Conservation (phyloP, 1,140 invertebrate species). For the Saxidomus purpurata region DNA sequence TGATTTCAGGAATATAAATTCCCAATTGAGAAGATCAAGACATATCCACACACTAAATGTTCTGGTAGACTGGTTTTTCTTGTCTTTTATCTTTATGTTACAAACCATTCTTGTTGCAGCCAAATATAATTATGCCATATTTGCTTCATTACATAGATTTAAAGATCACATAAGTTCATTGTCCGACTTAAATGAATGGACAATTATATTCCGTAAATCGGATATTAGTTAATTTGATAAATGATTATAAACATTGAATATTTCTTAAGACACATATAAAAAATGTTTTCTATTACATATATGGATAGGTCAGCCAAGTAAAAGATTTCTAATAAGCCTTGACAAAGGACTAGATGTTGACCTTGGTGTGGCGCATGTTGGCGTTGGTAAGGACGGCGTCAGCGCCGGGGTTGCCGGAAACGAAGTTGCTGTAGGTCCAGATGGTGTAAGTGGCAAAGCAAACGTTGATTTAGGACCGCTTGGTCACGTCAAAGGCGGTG, state of each 20-base stretch:
- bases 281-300: too few species aligned
- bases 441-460: background rate
- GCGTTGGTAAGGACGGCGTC: background rate
- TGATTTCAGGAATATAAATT: background rate
- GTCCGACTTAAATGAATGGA: too few species aligned
- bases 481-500: constrained; percentile 54
- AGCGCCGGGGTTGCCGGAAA: background rate
- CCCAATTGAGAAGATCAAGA: background rate
- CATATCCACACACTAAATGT: background rate
- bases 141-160: too few species aligned
- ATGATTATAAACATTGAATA: too few species aligned
- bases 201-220: too few species aligned
- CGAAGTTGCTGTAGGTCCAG: background rate
- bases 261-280: too few species aligned
- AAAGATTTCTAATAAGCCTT: background rate
- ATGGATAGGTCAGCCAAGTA: background rate
- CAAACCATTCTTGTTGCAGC: too few species aligned
- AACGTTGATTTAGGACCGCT: background rate
- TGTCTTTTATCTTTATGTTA: too few species aligned
- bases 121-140: too few species aligned
- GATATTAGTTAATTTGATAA: too few species aligned
- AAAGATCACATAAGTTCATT: too few species aligned
- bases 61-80: background rate
- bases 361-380: background rate
- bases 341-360: background rate